phyloP scores from a whole-genome alignment of 2,113 vertebrate species.

The Tychaedon coryphoeus region DNA sequence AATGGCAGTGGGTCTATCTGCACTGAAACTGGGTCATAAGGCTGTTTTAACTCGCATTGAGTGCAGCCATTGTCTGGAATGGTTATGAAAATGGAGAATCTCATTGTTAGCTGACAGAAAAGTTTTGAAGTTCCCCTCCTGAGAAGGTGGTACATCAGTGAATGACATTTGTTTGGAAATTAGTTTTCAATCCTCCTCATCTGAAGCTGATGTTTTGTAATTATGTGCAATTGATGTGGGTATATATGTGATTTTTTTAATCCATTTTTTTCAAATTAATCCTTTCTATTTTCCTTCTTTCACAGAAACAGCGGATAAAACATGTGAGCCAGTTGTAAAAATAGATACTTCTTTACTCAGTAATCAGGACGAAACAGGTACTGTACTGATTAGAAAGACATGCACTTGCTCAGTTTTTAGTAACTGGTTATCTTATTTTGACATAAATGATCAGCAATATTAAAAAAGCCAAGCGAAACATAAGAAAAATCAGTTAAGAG shows the following conservation, averaged over 20 bases:
- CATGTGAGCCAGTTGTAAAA: conserved; percentile 37
- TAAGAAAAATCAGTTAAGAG: neutral
- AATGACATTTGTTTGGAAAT: neutral
- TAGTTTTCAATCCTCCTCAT: neutral
- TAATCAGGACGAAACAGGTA: conserved; percentile 50
- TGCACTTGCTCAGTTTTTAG: neutral
- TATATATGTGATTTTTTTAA: neutral
- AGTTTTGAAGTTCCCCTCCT: neutral
- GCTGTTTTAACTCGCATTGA: neutral
- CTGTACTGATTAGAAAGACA: neutral
- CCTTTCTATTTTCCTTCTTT: neutral
- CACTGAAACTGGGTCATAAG: neutral
- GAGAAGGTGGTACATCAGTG: neutral
- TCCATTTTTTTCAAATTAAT: neutral
- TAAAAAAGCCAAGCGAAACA: neutral
- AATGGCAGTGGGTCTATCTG: neutral
- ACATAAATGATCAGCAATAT: neutral
- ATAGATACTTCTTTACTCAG: conserved; percentile 18
- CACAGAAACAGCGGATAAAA: conserved; percentile 40
- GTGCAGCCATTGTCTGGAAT: neutral
- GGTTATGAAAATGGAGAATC: neutral
- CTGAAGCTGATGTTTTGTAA: neutral
- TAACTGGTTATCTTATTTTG: neutral
- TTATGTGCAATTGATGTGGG: neutral
- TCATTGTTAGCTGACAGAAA: rapidly evolving